Percentiles rank a stretch among this genome's conserved stretches.
phyloP scores from a whole-genome alignment of 2,797 vertebrate genomes.

The Chrysocyon brachyurus region DNA sequence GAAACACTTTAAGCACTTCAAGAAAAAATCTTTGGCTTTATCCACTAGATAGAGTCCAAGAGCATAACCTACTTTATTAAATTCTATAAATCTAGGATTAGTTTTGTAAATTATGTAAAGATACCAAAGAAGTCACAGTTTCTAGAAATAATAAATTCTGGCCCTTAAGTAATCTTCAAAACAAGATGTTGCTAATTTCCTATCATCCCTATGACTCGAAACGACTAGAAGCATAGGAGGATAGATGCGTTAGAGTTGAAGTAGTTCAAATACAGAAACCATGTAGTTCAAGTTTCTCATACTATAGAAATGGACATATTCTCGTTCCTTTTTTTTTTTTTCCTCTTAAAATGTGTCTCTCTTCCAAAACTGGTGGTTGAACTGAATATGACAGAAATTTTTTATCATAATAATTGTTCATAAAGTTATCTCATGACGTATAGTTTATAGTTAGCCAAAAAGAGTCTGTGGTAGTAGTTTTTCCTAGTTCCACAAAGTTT shows the following conservation, averaged over 20 bases:
- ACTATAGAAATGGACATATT: background rate
- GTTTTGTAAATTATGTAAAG: background rate
- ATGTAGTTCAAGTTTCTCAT: background rate
- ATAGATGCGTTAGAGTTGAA: background rate
- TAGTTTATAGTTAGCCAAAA: background rate
- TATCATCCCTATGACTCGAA: background rate
- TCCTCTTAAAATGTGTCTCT: background rate
- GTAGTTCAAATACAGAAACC: background rate
- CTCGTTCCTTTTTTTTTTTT: background rate
- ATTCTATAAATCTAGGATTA: background rate
- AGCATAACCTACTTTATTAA: slow-evolving; percentile 54
- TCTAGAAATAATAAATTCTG: slow-evolving; percentile 68
- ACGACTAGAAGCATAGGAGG: background rate
- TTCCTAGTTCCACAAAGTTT: background rate
- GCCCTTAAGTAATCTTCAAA: slow-evolving; percentile 53
- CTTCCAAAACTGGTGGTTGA: slow-evolving; percentile 7
- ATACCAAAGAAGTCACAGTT: slow-evolving; percentile 48
- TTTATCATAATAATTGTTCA: background rate
- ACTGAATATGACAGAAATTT: background rate
- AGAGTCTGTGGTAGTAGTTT: background rate
- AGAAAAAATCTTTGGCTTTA: slow-evolving; percentile 64
- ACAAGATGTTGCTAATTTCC: slow-evolving; percentile 57
- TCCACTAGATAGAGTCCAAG: slow-evolving; percentile 21
- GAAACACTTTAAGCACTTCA: slow-evolving; percentile 65
- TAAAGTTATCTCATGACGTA: background rate